These are phyloP conservation scores for Cyrtorhinus lividipennis DNA, from an alignment of 1,140 invertebrate species.

Conservation along the genomic window DNA sequence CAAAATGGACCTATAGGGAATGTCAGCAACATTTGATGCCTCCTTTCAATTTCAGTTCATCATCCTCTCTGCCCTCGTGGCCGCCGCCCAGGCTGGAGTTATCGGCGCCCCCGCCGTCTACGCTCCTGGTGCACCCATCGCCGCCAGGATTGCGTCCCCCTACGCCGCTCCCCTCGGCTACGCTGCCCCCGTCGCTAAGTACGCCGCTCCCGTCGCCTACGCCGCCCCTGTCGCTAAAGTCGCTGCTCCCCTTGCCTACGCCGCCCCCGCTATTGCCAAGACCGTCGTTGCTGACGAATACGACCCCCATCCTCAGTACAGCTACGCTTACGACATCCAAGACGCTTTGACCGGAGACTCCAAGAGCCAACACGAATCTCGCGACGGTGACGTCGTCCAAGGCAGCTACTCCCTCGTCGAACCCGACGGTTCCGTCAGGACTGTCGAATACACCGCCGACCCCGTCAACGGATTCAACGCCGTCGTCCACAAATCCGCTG, in stretches of 20 bases:
- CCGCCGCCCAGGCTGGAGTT: conserved; percentile 27
- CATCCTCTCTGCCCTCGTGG: conserved; percentile 26
- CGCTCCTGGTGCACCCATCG: conserved; percentile 23
- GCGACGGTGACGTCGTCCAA: too few relatives aligned
- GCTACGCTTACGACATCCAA: too few relatives aligned
- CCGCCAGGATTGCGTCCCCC: conserved; percentile 18
- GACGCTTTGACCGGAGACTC: too few relatives aligned
- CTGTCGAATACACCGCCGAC: too few relatives aligned
- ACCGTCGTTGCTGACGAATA: neutral
- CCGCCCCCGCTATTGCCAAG: conserved; percentile 3
- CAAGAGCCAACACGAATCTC: too few relatives aligned
- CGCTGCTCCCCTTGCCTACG: conserved; percentile 4
- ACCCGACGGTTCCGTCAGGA: too few relatives aligned
- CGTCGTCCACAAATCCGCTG: too few relatives aligned
- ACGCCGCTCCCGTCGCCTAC: neutral
- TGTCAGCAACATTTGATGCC: too few relatives aligned
- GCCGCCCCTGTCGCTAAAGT: too few relatives aligned
- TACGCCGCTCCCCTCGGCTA: conserved; percentile 20
- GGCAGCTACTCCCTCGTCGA: too few relatives aligned
- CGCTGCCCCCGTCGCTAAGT: conserved; percentile 18
- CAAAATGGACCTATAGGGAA: too few relatives aligned
- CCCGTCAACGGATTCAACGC: too few relatives aligned
- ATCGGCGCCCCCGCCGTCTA: conserved; percentile 23
- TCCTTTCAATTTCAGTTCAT: conserved; percentile 27
- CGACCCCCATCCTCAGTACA: conserved; percentile 10